Evolutionary conservation across 2,888 invertebrate genomes (phyloP).

Genomic region (Dioctria rufipes): DNA sequence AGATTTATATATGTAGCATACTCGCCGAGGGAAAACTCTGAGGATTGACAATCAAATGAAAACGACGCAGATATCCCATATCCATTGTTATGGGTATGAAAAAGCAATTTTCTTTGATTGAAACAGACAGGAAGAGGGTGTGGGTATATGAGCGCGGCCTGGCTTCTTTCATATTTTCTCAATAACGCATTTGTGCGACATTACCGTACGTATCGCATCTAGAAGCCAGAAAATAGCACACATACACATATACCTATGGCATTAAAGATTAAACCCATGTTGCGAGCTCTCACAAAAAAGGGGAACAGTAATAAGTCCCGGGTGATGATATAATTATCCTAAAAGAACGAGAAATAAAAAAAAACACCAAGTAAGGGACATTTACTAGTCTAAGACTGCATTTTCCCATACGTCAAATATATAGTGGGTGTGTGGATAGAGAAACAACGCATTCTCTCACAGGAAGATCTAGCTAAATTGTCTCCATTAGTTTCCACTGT

Average conservation of each 20-base stretch:
- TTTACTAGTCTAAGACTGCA: background rate
- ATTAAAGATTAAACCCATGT: background rate
- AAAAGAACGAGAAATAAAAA: background rate
- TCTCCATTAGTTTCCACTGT: background rate
- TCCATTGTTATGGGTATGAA: slow-evolving; percentile 2
- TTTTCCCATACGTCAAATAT: background rate
- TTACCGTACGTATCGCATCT: background rate
- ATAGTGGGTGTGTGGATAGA: background rate
- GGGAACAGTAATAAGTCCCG: background rate
- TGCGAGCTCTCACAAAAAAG: too few relatives aligned
- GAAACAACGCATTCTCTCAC: background rate
- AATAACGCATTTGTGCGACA: background rate
- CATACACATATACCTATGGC: background rate
- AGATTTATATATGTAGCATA: too few relatives aligned
- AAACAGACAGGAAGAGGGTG: slow-evolving; percentile 36
- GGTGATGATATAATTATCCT: background rate
- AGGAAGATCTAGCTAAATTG: background rate
- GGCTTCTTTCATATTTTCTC: background rate
- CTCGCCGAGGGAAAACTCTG: too few relatives aligned
- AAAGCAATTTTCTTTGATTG: slow-evolving; percentile 39
- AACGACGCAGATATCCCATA: too few relatives aligned
- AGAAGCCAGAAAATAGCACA: background rate
- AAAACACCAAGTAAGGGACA: background rate
- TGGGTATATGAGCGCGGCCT: slow-evolving; percentile 2
- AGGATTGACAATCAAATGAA: too few relatives aligned